These are phyloP conservation scores for Drosophila erecta DNA, from an alignment of 1,140 invertebrate genomes.

Conservation along the genomic window DNA sequence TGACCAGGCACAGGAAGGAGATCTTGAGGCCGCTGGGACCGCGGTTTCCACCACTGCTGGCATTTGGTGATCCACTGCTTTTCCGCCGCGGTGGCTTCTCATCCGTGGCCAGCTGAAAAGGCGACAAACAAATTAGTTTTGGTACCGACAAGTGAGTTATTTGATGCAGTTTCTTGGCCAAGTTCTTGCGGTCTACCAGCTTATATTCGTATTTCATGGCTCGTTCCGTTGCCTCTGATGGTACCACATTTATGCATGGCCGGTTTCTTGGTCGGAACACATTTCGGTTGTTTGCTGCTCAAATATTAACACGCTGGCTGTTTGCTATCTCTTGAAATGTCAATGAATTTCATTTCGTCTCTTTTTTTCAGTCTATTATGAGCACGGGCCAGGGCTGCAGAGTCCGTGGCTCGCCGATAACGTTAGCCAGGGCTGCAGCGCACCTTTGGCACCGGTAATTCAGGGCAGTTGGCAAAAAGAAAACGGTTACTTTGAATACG, in stretches of 20 bases:
- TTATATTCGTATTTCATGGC: conserved; percentile 76
- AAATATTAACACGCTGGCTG: conserved; percentile 35
- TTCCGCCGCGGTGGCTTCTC: conserved; percentile 63
- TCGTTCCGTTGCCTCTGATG: conserved; percentile 23
- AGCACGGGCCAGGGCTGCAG: conserved; percentile 39
- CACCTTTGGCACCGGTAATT: neutral
- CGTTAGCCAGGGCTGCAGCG: conserved; percentile 16
- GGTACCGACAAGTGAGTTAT: too few relatives aligned
- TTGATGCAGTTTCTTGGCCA: neutral
- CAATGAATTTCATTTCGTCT: conserved; percentile 21
- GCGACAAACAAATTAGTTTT: neutral
- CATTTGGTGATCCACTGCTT: conserved; percentile 34
- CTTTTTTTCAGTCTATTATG: conserved; percentile 4
- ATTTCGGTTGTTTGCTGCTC: conserved; percentile 42
- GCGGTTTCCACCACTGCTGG: conserved; percentile 32
- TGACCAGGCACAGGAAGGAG: conserved; percentile 78
- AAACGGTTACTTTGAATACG: neutral
- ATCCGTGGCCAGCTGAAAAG: conserved; percentile 60
- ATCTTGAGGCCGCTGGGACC: conserved; percentile 71
- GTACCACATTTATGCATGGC: conserved; percentile 47
- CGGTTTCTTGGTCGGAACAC: conserved; percentile 43
- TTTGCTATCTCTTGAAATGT: conserved; percentile 32
- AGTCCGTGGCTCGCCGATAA: conserved; percentile 29
- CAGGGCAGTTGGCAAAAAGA: neutral
- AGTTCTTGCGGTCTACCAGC: conserved; percentile 39